Evolutionary conservation across 2,797 vertebrate species (phyloP).

Genomic region (Pogonophryne albipinna): DNA sequence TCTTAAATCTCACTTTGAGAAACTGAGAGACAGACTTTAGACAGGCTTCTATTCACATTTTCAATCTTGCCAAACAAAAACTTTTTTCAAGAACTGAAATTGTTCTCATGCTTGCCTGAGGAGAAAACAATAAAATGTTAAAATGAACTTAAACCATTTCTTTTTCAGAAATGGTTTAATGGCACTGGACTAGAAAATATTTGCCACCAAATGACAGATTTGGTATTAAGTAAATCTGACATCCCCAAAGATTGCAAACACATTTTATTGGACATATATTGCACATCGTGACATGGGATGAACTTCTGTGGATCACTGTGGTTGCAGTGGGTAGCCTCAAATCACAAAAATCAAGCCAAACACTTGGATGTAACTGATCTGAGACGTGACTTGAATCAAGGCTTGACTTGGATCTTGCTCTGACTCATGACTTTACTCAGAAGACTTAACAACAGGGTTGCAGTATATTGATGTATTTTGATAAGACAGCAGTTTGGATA

Average conservation of each 20-base stretch:
- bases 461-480: constrained; percentile 6
- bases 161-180: neutral
- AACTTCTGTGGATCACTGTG: neutral
- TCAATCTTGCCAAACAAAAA: neutral
- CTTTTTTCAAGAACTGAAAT: no score
- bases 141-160: no score
- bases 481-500: constrained; percentile 34
- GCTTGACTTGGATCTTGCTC: constrained; percentile 5
- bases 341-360: neutral
- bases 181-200: no score
- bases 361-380: constrained; percentile 4
- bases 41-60: neutral
- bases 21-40: neutral
- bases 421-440: constrained; percentile 4
- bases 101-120: neutral
- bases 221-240: neutral
- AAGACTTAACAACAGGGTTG: constrained; percentile 14
- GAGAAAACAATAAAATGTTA: neutral
- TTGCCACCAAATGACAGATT: no score
- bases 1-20: neutral
- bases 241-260: neutral
- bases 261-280: neutral
- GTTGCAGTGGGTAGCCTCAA: neutral
- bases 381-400: constrained; percentile 18
- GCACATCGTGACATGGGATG: neutral